phyloP scores from a whole-genome alignment of 2,113 vertebrate species.

The Raphicerus campestris region DNA sequence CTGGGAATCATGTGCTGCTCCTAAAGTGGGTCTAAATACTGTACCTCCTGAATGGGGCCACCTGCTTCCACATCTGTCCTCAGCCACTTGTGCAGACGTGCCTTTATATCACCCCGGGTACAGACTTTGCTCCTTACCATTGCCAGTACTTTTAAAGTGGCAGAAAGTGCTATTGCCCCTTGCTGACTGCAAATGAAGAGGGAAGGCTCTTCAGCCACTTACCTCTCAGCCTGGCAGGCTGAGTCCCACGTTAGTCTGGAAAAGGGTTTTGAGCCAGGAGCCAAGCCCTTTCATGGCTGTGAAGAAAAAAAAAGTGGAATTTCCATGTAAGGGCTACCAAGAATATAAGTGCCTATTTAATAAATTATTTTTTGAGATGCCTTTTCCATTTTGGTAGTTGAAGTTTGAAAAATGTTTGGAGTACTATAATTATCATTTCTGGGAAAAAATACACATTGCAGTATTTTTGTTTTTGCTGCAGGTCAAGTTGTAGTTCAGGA shows the following conservation, averaged over 20 bases:
- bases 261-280: not conserved
- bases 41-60: not conserved
- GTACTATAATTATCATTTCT: conserved; percentile 76
- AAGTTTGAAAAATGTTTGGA: conserved; percentile 69
- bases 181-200: not conserved
- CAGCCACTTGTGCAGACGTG: not conserved
- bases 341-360: conserved; percentile 64
- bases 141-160: not conserved
- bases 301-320: not conserved
- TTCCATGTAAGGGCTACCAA: conserved; percentile 71
- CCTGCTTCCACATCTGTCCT: not conserved
- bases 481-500: conserved; percentile 72
- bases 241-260: not conserved
- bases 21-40: not conserved
- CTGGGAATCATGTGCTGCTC: not conserved
- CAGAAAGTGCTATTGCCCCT: not conserved
- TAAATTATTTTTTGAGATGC: conserved; percentile 72
- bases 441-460: conserved; percentile 68
- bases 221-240: not conserved
- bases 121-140: not conserved
- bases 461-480: conserved; percentile 70
- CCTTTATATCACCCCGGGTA: not conserved
- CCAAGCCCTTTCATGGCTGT: conserved; percentile 29
- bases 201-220: not conserved
- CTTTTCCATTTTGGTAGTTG: conserved; percentile 71